These are phyloP conservation scores for Hirundichthys speculiger DNA, from an alignment of 2,113 vertebrate genomes.

Conservation along the genomic window DNA sequence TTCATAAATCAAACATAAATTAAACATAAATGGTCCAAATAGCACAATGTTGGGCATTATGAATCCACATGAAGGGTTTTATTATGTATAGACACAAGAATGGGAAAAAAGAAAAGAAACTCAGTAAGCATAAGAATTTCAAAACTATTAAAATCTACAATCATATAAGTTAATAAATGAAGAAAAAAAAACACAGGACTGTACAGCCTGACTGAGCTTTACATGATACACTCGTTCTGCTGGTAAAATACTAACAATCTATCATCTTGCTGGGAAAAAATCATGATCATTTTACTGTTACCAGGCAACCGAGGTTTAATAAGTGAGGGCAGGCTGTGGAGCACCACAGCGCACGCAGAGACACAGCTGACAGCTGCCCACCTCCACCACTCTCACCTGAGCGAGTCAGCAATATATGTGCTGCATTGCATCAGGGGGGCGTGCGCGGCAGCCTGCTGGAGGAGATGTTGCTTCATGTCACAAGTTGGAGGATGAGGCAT, in stretches of 20 bases:
- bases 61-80: too few relatives aligned
- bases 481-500: too few relatives aligned
- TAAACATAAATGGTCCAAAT: too few relatives aligned
- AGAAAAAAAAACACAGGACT: too few relatives aligned
- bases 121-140: too few relatives aligned
- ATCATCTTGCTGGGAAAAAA: constrained; percentile 47
- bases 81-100: too few relatives aligned
- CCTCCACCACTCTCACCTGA: constrained; percentile 58
- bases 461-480: background rate
- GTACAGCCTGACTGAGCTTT: constrained; percentile 24
- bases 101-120: too few relatives aligned
- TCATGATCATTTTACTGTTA: constrained; percentile 69
- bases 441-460: constrained; percentile 14
- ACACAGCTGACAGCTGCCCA: constrained; percentile 58
- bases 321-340: constrained; percentile 48
- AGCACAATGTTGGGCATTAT: too few relatives aligned
- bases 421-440: constrained; percentile 55
- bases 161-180: too few relatives aligned
- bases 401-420: constrained; percentile 50
- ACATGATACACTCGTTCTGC: constrained; percentile 11
- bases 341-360: constrained; percentile 30
- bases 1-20: too few relatives aligned
- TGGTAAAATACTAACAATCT: constrained; percentile 45
- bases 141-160: too few relatives aligned
- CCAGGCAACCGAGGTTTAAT: constrained; percentile 76